Conservation (phyloP, 2,113 vertebrate species). For the Patagioenas fasciata region DNA sequence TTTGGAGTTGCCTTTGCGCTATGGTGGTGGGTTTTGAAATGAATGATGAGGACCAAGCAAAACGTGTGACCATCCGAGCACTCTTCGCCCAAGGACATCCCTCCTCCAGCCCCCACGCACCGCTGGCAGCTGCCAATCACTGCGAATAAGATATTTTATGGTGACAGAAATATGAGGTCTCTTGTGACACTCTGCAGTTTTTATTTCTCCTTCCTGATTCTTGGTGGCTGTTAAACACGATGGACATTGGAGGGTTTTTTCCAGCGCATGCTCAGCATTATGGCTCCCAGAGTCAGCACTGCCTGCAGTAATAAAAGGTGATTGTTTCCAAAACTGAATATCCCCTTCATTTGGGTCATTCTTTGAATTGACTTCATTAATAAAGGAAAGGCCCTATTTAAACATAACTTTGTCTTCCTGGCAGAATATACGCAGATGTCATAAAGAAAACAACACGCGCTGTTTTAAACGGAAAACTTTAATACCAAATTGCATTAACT, state of each 20-base stretch:
- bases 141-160: background rate
- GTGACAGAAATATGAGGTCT: background rate
- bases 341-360: background rate
- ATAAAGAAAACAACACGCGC: conserved; percentile 13
- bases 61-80: background rate
- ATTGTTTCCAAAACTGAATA: background rate
- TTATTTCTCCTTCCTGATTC: background rate
- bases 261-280: background rate
- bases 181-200: background rate
- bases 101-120: background rate
- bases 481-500: conserved; percentile 49
- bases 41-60: background rate
- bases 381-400: conserved; percentile 25
- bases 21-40: background rate
- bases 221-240: background rate
- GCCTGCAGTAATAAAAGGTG: conserved; percentile 26
- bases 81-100: conserved; percentile 47
- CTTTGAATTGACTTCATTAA: conserved; percentile 36
- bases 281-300: background rate
- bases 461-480: conserved; percentile 39
- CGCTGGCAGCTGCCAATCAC: conserved; percentile 54
- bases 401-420: conserved; percentile 15
- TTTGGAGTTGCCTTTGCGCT: background rate
- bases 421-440: background rate
- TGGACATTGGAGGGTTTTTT: background rate